These are phyloP conservation scores for Anodontia alba DNA, from an alignment of 2,888 invertebrate species.

Conservation along the genomic window DNA sequence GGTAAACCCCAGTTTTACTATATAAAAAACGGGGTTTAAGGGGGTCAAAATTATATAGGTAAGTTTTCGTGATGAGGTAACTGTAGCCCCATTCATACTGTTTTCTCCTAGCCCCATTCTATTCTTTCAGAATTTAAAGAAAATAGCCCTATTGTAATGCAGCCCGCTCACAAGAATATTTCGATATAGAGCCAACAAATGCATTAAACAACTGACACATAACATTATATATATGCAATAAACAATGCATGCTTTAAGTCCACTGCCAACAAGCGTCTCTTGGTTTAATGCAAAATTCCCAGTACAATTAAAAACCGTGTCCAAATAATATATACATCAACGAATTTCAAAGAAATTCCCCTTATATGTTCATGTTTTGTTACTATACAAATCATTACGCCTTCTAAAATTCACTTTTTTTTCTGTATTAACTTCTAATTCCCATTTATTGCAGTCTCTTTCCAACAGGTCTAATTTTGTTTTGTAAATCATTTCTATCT, in stretches of 20 bases:
- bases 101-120: no score
- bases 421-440: conserved; percentile 24
- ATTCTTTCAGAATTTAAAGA: no score
- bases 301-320: conserved; percentile 24
- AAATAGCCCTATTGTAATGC: no score
- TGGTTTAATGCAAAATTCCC: conserved; percentile 18
- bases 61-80: no score
- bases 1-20: no score
- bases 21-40: no score
- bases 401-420: conserved; percentile 34
- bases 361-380: conserved; percentile 31
- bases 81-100: no score
- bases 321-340: conserved; percentile 31
- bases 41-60: no score
- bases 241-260: conserved; percentile 16
- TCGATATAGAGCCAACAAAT: conserved; percentile 27
- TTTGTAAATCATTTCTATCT: conserved; percentile 14
- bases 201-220: conserved; percentile 41
- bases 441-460: conserved; percentile 29
- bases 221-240: conserved; percentile 20
- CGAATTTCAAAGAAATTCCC: conserved; percentile 1
- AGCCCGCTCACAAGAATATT: conserved; percentile 33
- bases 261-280: conserved; percentile 20
- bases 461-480: conserved; percentile 2
- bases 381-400: not conserved